Evolutionary conservation across 2,797 vertebrate species (phyloP).

Genomic region (Anguilla obscura): DNA sequence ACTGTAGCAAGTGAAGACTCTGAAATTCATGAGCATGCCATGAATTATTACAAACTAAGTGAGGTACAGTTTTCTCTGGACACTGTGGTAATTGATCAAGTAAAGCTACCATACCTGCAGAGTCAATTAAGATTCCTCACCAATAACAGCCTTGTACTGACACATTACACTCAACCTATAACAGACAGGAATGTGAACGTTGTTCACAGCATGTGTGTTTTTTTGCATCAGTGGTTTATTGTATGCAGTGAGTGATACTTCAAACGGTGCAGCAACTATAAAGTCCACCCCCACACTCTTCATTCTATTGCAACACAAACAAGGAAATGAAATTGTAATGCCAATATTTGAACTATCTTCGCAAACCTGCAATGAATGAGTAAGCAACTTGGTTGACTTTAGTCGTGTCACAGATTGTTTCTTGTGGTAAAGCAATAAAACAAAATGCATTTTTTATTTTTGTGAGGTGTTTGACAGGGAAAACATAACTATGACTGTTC

Average conservation of each 20-base stretch:
- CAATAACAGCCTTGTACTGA: neutral
- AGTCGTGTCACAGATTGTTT: neutral
- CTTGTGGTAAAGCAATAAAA: conserved; percentile 6
- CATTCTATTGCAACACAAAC: neutral
- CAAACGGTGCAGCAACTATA: neutral
- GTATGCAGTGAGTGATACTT: neutral
- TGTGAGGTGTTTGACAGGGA: neutral
- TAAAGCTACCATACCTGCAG: neutral
- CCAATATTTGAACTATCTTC: neutral
- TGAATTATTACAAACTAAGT: neutral
- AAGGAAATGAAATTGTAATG: neutral
- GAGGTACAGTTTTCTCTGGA: neutral
- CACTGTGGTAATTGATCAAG: neutral
- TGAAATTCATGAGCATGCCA: neutral
- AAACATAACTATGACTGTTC: neutral
- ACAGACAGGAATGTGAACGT: neutral
- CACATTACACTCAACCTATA: neutral
- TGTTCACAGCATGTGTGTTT: neutral
- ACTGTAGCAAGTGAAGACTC: neutral
- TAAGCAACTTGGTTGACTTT: neutral
- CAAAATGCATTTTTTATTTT: neutral
- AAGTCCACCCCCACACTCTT: neutral
- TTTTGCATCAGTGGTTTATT: neutral
- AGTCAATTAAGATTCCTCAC: neutral
- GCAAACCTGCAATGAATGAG: neutral